A percentile compares a stretch with the other conserved stretches of the same genome.
phyloP scores from a whole-genome alignment of 2,888 invertebrate genomes.

The Hemaris fuciformis region DNA sequence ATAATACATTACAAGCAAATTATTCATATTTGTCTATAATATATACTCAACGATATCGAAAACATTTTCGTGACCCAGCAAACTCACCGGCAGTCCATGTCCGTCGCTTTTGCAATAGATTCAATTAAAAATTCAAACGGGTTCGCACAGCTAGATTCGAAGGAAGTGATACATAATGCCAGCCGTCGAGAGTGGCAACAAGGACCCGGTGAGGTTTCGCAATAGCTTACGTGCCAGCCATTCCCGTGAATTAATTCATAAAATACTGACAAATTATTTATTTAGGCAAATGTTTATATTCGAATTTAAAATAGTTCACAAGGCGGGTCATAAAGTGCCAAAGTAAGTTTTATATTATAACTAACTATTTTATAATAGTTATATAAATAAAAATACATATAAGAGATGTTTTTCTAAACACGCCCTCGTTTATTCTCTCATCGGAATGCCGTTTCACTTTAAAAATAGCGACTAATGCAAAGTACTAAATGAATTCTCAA shows the following conservation, averaged over 20 bases:
- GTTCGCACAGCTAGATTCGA: background rate
- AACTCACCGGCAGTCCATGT: background rate
- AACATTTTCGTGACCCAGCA: background rate
- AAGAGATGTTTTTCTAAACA: too few relatives aligned
- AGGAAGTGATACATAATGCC: conserved; percentile 4
- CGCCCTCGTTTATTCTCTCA: too few relatives aligned
- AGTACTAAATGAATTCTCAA: too few relatives aligned
- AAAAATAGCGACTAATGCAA: too few relatives aligned
- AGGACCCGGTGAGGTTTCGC: background rate
- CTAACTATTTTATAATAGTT: too few relatives aligned
- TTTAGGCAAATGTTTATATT: background rate
- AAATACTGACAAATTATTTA: background rate
- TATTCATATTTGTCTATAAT: background rate
- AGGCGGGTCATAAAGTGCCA: too few relatives aligned
- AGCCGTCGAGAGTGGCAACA: background rate
- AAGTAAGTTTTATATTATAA: too few relatives aligned
- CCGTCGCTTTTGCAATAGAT: background rate
- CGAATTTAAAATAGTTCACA: too few relatives aligned
- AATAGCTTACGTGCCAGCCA: background rate
- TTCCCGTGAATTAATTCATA: background rate
- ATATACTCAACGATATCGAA: background rate
- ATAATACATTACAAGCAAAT: background rate
- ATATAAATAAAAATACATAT: too few relatives aligned
- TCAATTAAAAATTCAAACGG: background rate
- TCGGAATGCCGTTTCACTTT: too few relatives aligned